These are phyloP conservation scores for Netelia inedita DNA, from an alignment of 2,888 invertebrate species.

Conservation along the genomic window DNA sequence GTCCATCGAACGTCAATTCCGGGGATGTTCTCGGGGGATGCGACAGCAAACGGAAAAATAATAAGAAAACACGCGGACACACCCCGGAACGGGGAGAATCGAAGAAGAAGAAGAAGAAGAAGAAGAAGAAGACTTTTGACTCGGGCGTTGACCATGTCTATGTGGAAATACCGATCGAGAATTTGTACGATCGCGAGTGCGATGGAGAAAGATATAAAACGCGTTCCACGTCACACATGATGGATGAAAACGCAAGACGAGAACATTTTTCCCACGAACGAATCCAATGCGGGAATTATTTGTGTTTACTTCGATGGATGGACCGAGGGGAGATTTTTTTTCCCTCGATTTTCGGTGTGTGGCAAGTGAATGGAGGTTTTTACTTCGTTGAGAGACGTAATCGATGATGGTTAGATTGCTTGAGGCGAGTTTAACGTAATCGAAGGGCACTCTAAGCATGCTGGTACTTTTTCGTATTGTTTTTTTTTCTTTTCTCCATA, in stretches of 20 bases:
- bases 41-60: slow-evolving; percentile 16
- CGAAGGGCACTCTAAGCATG: neutral
- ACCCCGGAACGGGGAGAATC: neutral
- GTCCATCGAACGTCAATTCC: slow-evolving; percentile 63
- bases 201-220: too few relatives aligned
- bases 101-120: neutral
- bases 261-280: slow-evolving; percentile 3
- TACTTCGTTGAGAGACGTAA: neutral
- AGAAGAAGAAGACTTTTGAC: slow-evolving; percentile 7
- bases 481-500: too few relatives aligned
- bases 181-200: too few relatives aligned
- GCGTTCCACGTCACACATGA: too few relatives aligned
- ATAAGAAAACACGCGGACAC: slow-evolving; percentile 3
- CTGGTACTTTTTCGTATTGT: slow-evolving; percentile 7
- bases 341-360: neutral
- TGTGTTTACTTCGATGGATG: neutral
- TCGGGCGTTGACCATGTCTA: neutral
- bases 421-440: neutral
- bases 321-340: neutral
- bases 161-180: neutral
- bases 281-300: neutral
- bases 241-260: neutral
- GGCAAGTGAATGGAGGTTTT: too few relatives aligned
- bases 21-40: slow-evolving; percentile 1
- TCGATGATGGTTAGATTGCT: slow-evolving; percentile 22